Evolutionary conservation across 2,113 vertebrate species (phyloP), one percentile per base, ranked within the genome.

Genomic region (Chrysochloris asiatica): DNA sequence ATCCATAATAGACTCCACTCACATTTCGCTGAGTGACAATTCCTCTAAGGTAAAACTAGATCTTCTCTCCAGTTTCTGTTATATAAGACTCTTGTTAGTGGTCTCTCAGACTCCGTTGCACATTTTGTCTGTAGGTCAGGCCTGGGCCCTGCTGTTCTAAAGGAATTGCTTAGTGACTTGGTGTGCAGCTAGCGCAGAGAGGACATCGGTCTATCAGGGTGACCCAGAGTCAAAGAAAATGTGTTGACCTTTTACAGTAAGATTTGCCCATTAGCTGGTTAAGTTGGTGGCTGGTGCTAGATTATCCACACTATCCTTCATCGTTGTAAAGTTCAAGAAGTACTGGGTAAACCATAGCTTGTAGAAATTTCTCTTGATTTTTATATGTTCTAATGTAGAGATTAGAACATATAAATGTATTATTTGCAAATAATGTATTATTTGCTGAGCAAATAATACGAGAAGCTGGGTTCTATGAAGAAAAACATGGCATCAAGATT

Each of bases 131-230:
- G 30, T 11, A 47, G 80, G 80, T 13, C 30, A n/a, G 48, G 61
- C 50, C 59, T 26, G 11, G 50, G 10, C 7, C 6, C 17, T 43
- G 17, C 45, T 33, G 28, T 2, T 7, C 3, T 13, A 41, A 4
- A n/a, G n/a, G n/a, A n/a, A n/a, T n/a, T n/a, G n/a, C n/a, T n/a
- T n/a, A n/a, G 65, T 13, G 47, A 12, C 19, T n/a, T 38, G n/a
- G 63, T 3, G 24, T 56, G 28, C 8, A 45, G 47, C 28, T n/a
- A n/a, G n/a, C n/a, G n/a, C 26, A 19, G 54, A 71, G 30, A 13
- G 30, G 43, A 19, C 6, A 61, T 41, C 19, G 0, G 1, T 5
- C 24, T 47, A 11, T 13, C 17, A 0, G 3, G 48, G 73, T 0
- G 7, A 28, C 38, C 30, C 38, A 5, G 33, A n/a, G n/a, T 48